Percentiles rank a stretch among this genome's conserved stretches.
These are phyloP conservation scores for Myathropa florea DNA, from an alignment of 2,888 invertebrate genomes.

Conservation along the genomic window DNA sequence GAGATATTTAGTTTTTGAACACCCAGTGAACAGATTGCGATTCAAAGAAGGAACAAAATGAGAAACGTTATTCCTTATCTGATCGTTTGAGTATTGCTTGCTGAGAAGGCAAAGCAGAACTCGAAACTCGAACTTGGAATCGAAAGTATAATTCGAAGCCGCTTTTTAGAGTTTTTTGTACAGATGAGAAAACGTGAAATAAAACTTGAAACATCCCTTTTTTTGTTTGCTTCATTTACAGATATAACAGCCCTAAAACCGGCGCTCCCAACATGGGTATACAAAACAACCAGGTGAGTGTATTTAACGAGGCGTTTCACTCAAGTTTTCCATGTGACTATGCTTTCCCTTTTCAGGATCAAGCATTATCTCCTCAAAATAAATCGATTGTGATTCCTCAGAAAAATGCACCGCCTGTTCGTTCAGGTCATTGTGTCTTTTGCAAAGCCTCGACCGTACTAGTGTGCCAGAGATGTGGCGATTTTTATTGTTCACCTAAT, in stretches of 20 bases:
- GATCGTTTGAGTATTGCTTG: too few species aligned
- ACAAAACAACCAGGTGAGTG: background rate
- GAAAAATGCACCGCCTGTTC: background rate
- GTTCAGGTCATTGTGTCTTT: conserved; percentile 58
- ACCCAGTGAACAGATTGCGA: too few species aligned
- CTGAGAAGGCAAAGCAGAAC: too few species aligned
- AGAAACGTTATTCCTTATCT: too few species aligned
- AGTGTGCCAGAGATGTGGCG: conserved; percentile 73
- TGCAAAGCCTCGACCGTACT: conserved; percentile 66
- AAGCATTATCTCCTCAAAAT: background rate
- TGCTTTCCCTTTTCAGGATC: background rate
- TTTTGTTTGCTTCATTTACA: background rate
- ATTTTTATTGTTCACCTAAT: conserved; percentile 73
- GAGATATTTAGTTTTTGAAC: too few species aligned
- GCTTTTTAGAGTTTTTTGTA: too few species aligned
- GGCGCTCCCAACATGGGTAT: background rate
- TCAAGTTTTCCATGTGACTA: too few species aligned
- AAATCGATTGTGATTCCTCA: background rate
- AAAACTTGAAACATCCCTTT: too few species aligned
- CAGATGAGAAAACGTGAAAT: too few species aligned
- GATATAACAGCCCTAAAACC: background rate
- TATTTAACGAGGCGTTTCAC: background rate
- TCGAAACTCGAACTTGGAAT: too few species aligned
- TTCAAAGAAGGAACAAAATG: too few species aligned
- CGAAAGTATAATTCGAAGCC: too few species aligned